These are phyloP conservation scores for Lymantria monacha DNA, from an alignment of 2,888 invertebrate genomes.

Conservation along the genomic window DNA sequence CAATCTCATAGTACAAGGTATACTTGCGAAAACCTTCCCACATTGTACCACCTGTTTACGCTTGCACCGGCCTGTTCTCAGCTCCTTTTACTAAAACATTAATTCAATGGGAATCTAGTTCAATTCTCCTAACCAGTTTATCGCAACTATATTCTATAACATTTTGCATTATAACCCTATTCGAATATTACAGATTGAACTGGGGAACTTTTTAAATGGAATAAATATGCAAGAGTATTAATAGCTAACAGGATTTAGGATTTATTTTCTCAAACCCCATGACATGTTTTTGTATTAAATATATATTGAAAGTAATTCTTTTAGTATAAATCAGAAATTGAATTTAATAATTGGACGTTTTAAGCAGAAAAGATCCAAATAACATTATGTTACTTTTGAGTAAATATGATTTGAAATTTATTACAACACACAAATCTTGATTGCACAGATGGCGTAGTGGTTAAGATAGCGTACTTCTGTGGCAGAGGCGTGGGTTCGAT, in stretches of 20 bases:
- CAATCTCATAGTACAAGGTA: slow-evolving; percentile 20
- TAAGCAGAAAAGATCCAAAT: too few relatives aligned
- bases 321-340: too few relatives aligned
- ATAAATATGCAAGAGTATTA: slow-evolving; percentile 4
- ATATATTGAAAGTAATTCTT: too few relatives aligned
- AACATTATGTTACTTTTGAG: too few relatives aligned
- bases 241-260: slow-evolving; percentile 4
- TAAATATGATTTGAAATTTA: too few relatives aligned
- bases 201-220: slow-evolving; percentile 33
- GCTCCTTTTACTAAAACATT: slow-evolving; percentile 41
- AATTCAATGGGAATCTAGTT: slow-evolving; percentile 28
- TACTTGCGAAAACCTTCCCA: slow-evolving; percentile 28
- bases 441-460: too few relatives aligned
- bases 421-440: too few relatives aligned
- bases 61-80: slow-evolving; percentile 5
- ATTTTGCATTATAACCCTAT: slow-evolving; percentile 21
- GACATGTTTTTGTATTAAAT: too few relatives aligned
- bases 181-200: slow-evolving; percentile 9
- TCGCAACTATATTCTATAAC: slow-evolving; percentile 27
- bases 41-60: slow-evolving; percentile 27
- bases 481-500: too few relatives aligned
- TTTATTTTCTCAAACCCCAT: slow-evolving; percentile 6
- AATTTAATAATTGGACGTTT: too few relatives aligned
- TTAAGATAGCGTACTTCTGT: too few relatives aligned
- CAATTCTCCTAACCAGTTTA: slow-evolving; percentile 23